A percentile compares a stretch with the other conserved stretches of the same genome.
phyloP scores from a whole-genome alignment of 2,797 vertebrate species.

The Caiman crocodilus region DNA sequence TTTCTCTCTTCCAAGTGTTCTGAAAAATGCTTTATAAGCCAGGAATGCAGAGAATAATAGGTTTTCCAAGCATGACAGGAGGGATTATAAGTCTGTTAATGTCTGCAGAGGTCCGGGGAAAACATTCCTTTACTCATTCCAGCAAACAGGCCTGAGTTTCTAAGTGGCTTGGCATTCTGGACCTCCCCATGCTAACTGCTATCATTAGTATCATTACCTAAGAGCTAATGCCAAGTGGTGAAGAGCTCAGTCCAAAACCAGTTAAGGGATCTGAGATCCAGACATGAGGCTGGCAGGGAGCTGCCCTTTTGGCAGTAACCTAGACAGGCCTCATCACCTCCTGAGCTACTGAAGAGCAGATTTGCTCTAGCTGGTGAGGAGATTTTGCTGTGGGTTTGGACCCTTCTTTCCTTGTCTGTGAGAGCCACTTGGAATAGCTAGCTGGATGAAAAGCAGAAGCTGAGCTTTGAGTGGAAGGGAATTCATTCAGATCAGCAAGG shows the following conservation, averaged over 20 bases:
- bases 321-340: background rate
- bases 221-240: background rate
- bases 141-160: too few relatives aligned
- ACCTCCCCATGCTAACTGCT: too few relatives aligned
- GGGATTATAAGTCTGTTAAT: too few relatives aligned
- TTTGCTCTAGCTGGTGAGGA: background rate
- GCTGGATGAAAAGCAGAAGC: background rate
- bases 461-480: background rate
- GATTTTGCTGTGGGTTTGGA: background rate
- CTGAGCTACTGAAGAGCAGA: background rate
- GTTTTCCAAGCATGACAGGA: too few relatives aligned
- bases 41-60: too few relatives aligned
- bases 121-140: too few relatives aligned
- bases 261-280: background rate
- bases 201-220: too few relatives aligned
- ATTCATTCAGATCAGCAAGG: background rate
- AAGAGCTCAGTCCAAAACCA: background rate
- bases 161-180: too few relatives aligned
- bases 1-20: too few relatives aligned
- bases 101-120: too few relatives aligned
- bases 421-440: background rate
- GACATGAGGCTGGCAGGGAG: background rate
- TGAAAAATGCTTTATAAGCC: too few relatives aligned
- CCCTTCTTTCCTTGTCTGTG: background rate
- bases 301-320: background rate